Evolutionary conservation across 2,888 invertebrate genomes (phyloP).

Genomic region (Argyresthia goedartella): DNA sequence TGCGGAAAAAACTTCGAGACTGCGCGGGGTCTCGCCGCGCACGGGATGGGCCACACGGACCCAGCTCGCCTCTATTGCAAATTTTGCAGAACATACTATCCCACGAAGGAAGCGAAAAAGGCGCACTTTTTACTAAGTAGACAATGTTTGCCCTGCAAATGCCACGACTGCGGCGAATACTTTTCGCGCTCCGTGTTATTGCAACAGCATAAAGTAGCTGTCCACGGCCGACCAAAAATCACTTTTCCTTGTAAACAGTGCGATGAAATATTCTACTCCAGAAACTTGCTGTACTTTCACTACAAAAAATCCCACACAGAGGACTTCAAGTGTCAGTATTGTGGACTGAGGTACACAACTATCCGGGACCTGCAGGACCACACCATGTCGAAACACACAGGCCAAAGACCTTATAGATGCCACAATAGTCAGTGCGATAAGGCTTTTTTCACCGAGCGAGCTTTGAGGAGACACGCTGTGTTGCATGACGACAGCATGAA

Average conservation of each 20-base stretch:
- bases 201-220: conserved; percentile 7
- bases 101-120: conserved; percentile 6
- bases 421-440: not conserved
- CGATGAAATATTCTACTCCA: conserved; percentile 6
- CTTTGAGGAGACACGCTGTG: conserved; percentile 2
- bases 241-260: conserved; percentile 9
- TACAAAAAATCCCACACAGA: conserved; percentile 10
- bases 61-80: conserved; percentile 4
- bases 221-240: conserved; percentile 8
- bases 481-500: conserved; percentile 1
- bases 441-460: not conserved
- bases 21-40: conserved; percentile 1
- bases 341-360: not conserved
- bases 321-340: conserved; percentile 11
- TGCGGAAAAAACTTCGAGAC: conserved; percentile 13
- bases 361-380: not conserved
- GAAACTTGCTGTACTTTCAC: conserved; percentile 7
- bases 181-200: conserved; percentile 3
- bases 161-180: conserved; percentile 6
- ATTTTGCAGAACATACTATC: conserved; percentile 8
- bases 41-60: not conserved
- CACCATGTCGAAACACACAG: not conserved
- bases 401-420: not conserved
- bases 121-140: conserved; percentile 9
- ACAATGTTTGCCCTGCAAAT: conserved; percentile 8